Percentiles rank a stretch among this genome's conserved stretches.
phyloP scores from a whole-genome alignment of 1,140 invertebrate species.

The Philotrypesis tridentata region DNA sequence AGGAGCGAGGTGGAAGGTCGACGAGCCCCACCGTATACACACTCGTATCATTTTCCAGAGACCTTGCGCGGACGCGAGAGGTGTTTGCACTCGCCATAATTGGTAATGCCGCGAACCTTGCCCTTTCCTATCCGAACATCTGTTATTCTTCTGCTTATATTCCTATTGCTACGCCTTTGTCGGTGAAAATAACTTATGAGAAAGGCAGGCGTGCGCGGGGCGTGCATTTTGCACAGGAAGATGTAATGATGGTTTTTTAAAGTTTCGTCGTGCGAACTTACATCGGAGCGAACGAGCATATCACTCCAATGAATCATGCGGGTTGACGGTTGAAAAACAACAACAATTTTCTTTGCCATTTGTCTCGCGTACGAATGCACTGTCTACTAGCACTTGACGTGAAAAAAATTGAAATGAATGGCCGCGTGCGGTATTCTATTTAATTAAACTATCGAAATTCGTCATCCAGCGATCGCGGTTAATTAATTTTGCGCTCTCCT shows the following conservation, averaged over 20 bases:
- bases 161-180: not conserved
- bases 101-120: not conserved
- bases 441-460: too few relatives aligned
- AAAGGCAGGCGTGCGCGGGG: not conserved
- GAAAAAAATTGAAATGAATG: too few relatives aligned
- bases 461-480: too few relatives aligned
- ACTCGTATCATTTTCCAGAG: not conserved
- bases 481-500: too few relatives aligned
- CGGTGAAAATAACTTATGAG: conserved; percentile 8
- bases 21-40: not conserved
- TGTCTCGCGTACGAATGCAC: too few relatives aligned
- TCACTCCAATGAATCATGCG: not conserved
- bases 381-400: too few relatives aligned
- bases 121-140: conserved; percentile 18
- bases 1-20: not conserved
- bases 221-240: not conserved
- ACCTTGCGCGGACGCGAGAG: conserved; percentile 3
- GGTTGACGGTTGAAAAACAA: too few relatives aligned
- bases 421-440: too few relatives aligned
- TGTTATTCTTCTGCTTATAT: not conserved
- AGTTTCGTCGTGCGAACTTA: not conserved
- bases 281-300: not conserved
- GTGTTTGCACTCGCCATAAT: conserved; percentile 16
- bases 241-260: not conserved
- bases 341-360: too few relatives aligned